phyloP scores from a whole-genome alignment of 2,797 vertebrate genomes.

The Megalops cyprinoides region DNA sequence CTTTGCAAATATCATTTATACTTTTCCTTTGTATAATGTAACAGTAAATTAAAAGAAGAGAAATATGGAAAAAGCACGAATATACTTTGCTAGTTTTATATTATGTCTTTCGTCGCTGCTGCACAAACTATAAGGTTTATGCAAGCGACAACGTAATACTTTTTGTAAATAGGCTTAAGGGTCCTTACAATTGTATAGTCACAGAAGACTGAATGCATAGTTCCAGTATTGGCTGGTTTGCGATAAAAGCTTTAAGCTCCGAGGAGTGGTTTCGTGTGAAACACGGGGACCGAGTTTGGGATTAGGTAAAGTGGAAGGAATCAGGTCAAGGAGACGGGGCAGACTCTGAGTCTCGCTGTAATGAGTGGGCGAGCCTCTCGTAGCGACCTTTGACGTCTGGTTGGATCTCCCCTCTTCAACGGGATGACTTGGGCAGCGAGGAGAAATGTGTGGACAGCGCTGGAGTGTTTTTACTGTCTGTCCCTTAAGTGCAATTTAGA shows the following conservation, averaged over 20 bases:
- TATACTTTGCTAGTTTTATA: not conserved
- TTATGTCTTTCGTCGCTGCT: not conserved
- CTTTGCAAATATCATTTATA: not conserved
- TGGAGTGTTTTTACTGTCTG: constrained; percentile 22
- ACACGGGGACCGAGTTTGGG: constrained; percentile 18
- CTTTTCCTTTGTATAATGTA: no score
- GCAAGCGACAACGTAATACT: constrained; percentile 9
- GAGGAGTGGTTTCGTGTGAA: not conserved
- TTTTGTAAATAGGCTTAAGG: constrained; percentile 20
- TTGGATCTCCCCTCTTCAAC: constrained; percentile 34
- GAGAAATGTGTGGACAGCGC: constrained; percentile 10
- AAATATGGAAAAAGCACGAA: not conserved
- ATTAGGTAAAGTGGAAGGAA: constrained; percentile 47
- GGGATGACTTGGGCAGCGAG: constrained; percentile 28
- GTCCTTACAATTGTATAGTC: not conserved
- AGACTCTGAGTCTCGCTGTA: constrained; percentile 33
- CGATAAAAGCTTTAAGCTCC: constrained; percentile 13
- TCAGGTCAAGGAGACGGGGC: constrained; percentile 50
- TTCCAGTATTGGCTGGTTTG: constrained; percentile 7
- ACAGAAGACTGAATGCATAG: constrained; percentile 7
- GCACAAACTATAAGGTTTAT: constrained; percentile 7
- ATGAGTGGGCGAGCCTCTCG: constrained; percentile 37
- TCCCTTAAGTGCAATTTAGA: constrained; percentile 36
- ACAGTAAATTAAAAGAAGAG: not conserved
- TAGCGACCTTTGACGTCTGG: constrained; percentile 34